Percentiles rank a stretch among this genome's conserved stretches.
phyloP scores from a whole-genome alignment of 2,113 vertebrate genomes.

The Silurus meridionalis region DNA sequence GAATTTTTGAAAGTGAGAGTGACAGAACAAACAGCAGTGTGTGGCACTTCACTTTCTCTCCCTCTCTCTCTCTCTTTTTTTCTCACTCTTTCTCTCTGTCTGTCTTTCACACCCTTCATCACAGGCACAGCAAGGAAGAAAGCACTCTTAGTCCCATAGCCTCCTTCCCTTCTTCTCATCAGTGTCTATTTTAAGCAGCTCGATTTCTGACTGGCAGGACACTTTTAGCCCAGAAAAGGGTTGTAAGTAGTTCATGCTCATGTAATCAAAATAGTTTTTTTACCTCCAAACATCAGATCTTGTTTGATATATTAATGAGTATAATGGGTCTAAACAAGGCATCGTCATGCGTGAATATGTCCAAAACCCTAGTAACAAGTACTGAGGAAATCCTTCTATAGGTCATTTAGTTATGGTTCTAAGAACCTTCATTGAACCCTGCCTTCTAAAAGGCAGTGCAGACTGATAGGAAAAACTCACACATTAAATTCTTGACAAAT shows the following conservation, averaged over 20 bases:
- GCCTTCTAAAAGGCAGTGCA: constrained; percentile 35
- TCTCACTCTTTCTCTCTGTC: constrained; percentile 8
- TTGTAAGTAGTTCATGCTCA: constrained; percentile 47
- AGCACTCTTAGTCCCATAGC: constrained; percentile 24
- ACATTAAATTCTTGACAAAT: not conserved
- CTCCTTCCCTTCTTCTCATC: constrained; percentile 43
- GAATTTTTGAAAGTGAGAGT: constrained; percentile 19
- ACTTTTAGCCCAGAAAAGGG: constrained; percentile 45
- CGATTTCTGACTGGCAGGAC: constrained; percentile 39
- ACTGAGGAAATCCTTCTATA: constrained; percentile 9
- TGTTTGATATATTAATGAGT: constrained; percentile 35
- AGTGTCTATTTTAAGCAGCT: constrained; percentile 52
- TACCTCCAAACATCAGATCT: not conserved
- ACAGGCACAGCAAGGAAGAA: constrained; percentile 11
- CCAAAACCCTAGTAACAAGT: not conserved
- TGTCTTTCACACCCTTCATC: constrained; percentile 15
- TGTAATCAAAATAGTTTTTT: constrained; percentile 48
- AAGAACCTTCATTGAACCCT: constrained; percentile 48
- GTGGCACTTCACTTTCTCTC: constrained; percentile 24
- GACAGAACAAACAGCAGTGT: constrained; percentile 19
- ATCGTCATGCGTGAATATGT: constrained; percentile 7
- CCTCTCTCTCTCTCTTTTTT: constrained; percentile 35
- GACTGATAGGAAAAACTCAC: constrained; percentile 26
- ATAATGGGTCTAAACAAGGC: constrained; percentile 36
- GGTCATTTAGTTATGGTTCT: constrained; percentile 14